Conservation (phyloP, 1,140 invertebrate genomes). For the Aphelinus atriplicis region DNA sequence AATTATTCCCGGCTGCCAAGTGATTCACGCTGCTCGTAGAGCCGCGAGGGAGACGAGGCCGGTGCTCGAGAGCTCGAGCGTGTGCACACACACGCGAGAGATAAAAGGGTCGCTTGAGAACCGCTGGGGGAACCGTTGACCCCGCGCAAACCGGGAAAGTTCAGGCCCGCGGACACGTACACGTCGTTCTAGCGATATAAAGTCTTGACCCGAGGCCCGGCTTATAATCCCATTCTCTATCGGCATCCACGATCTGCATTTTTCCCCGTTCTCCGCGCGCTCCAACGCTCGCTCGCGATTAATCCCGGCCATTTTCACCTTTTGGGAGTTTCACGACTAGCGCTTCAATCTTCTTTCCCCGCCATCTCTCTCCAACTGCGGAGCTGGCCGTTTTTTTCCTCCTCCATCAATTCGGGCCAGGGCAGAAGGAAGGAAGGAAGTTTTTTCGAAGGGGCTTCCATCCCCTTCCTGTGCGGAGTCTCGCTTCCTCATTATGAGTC, state of each 20-base stretch:
- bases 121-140: constrained; percentile 50
- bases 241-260: background rate
- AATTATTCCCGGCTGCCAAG: too few relatives aligned
- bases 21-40: too few relatives aligned
- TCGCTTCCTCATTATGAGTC: too few relatives aligned
- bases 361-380: constrained; percentile 6
- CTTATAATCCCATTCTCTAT: too few relatives aligned
- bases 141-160: constrained; percentile 52
- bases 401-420: too few relatives aligned
- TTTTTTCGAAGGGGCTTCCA: background rate
- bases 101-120: constrained; percentile 38
- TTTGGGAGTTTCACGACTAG: too few relatives aligned
- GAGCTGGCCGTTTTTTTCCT: too few relatives aligned
- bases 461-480: constrained; percentile 16
- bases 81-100: too few relatives aligned
- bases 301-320: background rate
- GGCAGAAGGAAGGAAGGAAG: too few relatives aligned
- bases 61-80: too few relatives aligned
- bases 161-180: background rate
- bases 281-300: background rate
- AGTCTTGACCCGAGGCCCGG: background rate
- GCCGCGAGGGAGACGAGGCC: too few relatives aligned
- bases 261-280: background rate
- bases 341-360: constrained; percentile 32
- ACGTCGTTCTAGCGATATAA: constrained; percentile 1